A percentile compares a stretch with the other conserved stretches of the same genome.
These are phyloP conservation scores for Lytechinus pictus DNA, from an alignment of 35 echinoderm and acorn worm species.

Conservation along the genomic window DNA sequence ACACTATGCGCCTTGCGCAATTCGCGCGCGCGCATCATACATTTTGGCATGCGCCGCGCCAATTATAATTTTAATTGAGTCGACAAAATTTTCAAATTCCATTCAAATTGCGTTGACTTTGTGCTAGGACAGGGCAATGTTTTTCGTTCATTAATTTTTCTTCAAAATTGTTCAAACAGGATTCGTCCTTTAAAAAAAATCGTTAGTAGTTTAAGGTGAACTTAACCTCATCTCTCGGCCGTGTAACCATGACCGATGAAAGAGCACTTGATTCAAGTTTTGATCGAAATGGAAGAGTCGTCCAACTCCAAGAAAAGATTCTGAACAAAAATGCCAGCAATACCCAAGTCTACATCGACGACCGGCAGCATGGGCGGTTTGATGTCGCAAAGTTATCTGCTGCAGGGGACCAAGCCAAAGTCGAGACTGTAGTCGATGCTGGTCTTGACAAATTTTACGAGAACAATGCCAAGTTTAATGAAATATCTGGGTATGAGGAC, in stretches of 20 bases:
- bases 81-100: background rate
- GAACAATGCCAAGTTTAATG: background rate
- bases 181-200: background rate
- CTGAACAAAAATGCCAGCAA: background rate
- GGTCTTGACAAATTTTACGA: background rate
- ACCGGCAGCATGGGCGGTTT: background rate
- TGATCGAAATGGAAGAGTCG: background rate
- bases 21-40: background rate
- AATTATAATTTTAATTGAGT: background rate
- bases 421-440: background rate
- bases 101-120: background rate
- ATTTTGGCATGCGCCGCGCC: background rate
- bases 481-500: too few species aligned
- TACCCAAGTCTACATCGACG: background rate
- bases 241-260: background rate
- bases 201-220: background rate
- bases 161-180: background rate
- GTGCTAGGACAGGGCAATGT: background rate
- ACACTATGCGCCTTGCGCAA: too few species aligned
- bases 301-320: background rate
- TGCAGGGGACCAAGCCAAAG: background rate
- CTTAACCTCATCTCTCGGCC: background rate
- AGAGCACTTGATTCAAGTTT: background rate
- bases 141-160: background rate
- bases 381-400: background rate